phyloP scores from a whole-genome alignment of 2,113 vertebrate genomes.

The Rhabdomys dilectus region DNA sequence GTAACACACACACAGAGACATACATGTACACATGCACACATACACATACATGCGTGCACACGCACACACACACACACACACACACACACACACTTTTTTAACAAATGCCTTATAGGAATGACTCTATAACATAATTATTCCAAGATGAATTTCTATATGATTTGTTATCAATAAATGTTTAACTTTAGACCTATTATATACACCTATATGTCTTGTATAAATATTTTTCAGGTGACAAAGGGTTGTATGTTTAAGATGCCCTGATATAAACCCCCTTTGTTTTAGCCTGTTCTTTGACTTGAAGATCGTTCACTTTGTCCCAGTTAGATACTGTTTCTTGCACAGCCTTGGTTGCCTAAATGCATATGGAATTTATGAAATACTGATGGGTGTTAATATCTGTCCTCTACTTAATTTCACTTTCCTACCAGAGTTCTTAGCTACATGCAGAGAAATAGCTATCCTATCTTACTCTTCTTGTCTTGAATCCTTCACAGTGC shows the following conservation, averaged over 20 bases:
- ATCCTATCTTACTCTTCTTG: not conserved
- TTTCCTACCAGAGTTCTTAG: not conserved
- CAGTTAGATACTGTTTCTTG: not conserved
- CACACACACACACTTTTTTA: not conserved
- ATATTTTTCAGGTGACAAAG: not conserved
- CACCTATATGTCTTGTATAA: not conserved
- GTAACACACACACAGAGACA: not conserved
- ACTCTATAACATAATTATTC: not conserved
- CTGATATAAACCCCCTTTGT: not conserved
- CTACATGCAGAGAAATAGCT: not conserved
- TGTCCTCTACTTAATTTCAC: not conserved
- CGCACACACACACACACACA: not conserved
- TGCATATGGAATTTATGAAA: not conserved
- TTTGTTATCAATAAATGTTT: not conserved
- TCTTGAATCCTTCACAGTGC: not conserved
- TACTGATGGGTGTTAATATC: not conserved
- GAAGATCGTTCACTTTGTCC: not conserved
- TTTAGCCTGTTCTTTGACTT: not conserved
- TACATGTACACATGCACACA: no score
- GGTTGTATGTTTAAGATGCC: no score
- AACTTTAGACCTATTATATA: not conserved
- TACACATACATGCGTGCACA: not conserved
- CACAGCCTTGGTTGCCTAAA: not conserved
- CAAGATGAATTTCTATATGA: not conserved
- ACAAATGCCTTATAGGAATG: not conserved